Evolutionary conservation across 2,888 invertebrate species (phyloP).

Genomic region (Macroteleia sp.): DNA sequence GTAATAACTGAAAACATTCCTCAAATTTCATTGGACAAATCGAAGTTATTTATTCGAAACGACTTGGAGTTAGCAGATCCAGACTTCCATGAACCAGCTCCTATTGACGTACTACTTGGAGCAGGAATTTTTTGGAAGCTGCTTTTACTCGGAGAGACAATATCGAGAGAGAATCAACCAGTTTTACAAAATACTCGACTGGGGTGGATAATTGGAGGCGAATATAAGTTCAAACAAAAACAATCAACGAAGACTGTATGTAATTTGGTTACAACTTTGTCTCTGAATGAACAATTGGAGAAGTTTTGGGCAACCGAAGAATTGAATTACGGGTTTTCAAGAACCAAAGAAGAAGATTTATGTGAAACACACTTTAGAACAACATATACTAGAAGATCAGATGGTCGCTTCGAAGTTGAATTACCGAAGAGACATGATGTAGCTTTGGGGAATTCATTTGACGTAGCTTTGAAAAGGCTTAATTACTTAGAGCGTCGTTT

Average conservation of each 20-base stretch:
- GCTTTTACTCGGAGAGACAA: not conserved
- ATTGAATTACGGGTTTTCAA: not conserved
- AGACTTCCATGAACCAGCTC: constrained; percentile 1
- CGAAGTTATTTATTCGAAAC: not conserved
- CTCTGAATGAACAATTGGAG: not conserved
- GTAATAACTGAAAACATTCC: constrained; percentile 5
- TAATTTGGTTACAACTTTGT: not conserved
- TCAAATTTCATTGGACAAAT: not conserved
- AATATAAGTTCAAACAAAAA: not conserved
- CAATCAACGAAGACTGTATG: not conserved
- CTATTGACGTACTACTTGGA: constrained; percentile 2
- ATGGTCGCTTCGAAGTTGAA: constrained; percentile 49
- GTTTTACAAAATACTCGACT: not conserved
- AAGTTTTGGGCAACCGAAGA: not conserved
- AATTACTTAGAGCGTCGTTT: constrained; percentile 34
- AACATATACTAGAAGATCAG: not conserved
- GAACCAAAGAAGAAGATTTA: not conserved
- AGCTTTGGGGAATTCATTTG: constrained; percentile 40
- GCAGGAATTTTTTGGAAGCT: constrained; percentile 13
- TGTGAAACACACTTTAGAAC: constrained; percentile 5
- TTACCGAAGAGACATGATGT: constrained; percentile 21
- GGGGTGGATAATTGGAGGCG: constrained; percentile 14
- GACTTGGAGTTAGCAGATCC: constrained; percentile 2
- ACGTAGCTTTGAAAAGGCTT: constrained; percentile 41
- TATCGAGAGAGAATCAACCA: constrained; percentile 7